Conservation (phyloP, 2,113 vertebrate species). For the Pyxicephalus adspersus region DNA sequence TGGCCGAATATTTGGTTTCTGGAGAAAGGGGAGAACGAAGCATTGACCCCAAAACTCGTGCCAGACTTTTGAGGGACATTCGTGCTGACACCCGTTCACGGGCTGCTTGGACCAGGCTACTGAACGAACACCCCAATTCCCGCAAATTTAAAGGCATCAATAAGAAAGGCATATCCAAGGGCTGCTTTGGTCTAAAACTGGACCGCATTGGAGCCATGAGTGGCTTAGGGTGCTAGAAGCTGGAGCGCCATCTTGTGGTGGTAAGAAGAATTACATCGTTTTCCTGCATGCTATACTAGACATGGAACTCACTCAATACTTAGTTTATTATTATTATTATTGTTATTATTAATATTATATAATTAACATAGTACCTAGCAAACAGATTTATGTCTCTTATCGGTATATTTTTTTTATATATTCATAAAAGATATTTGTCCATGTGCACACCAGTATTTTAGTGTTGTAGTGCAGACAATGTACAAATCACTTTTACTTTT, state of each 20-base stretch:
- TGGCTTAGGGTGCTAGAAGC: slow-evolving; percentile 90
- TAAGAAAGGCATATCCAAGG: slow-evolving; percentile 84
- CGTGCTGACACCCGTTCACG: slow-evolving; percentile 79
- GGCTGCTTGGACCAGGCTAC: slow-evolving; percentile 80
- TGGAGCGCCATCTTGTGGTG: slow-evolving; percentile 69
- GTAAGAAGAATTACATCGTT: slow-evolving; percentile 57
- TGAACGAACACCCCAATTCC: slow-evolving; percentile 78
- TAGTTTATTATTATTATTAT: too few relatives aligned
- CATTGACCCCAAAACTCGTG: slow-evolving; percentile 72
- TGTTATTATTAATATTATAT: too few relatives aligned
- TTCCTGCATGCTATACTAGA: background rate
- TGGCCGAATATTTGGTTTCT: slow-evolving; percentile 76
- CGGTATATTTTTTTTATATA: too few relatives aligned
- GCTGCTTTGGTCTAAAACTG: slow-evolving; percentile 96
- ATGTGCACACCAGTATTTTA: too few relatives aligned
- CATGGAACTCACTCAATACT: too few relatives aligned
- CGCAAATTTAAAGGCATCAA: slow-evolving; percentile 77
- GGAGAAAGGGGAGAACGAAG: slow-evolving; percentile 71
- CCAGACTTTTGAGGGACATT: slow-evolving; percentile 82
- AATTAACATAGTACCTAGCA: too few relatives aligned
- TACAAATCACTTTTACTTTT: too few relatives aligned
- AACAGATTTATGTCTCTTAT: too few relatives aligned
- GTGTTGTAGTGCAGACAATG: too few relatives aligned
- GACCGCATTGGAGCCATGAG: slow-evolving; percentile 95
- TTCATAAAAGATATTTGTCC: too few relatives aligned